Percentiles rank a stretch among this genome's conserved stretches.
phyloP scores from a whole-genome alignment of 2,113 vertebrate species.

The Melanotaenia duboulayi region DNA sequence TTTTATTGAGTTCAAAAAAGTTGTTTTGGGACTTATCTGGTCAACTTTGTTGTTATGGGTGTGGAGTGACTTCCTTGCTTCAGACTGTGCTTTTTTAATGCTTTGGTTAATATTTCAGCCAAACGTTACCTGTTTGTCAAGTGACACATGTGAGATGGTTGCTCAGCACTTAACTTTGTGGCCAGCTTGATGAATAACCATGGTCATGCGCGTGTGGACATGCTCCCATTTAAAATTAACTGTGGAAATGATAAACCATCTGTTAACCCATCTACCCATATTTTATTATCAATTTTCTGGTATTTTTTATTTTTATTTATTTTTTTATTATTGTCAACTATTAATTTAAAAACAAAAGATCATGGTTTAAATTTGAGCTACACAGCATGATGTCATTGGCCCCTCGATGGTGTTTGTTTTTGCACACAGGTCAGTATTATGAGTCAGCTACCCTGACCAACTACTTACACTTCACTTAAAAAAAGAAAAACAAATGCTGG shows the following conservation, averaged over 20 bases:
- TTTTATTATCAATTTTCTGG: neutral
- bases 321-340: neutral
- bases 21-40: neutral
- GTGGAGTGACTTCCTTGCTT: constrained; percentile 29
- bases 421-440: neutral
- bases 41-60: constrained; percentile 13
- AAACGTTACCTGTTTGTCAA: constrained; percentile 55
- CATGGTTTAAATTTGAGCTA: neutral
- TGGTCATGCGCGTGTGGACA: constrained; percentile 20
- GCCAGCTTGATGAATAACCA: neutral
- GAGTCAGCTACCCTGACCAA: neutral
- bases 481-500: neutral
- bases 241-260: constrained; percentile 24
- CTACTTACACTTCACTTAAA: neutral
- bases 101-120: neutral
- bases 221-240: neutral
- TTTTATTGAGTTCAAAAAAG: neutral
- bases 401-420: constrained; percentile 21
- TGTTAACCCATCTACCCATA: neutral
- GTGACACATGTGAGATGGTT: constrained; percentile 24
- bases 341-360: neutral
- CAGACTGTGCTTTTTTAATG: neutral
- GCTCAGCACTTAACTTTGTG: neutral
- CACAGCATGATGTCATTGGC: constrained; percentile 26
- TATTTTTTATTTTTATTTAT: neutral